Evolutionary conservation across 2,113 vertebrate genomes (phyloP).

Genomic region (Monarcha castaneiventris): DNA sequence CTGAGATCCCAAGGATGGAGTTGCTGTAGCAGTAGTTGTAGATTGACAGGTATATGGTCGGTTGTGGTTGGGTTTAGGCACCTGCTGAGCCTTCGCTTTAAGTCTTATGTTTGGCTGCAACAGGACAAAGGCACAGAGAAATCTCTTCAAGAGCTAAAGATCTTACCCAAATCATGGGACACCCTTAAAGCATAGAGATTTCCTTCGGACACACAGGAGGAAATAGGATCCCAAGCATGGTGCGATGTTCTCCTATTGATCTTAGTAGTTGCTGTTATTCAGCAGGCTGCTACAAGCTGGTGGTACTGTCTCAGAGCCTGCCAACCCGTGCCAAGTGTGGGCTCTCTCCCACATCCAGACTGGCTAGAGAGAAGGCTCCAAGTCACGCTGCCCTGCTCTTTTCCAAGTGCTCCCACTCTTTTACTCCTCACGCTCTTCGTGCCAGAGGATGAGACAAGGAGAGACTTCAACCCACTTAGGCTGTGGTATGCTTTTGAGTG

Average conservation of each 20-base stretch:
- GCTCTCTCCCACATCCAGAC: not conserved
- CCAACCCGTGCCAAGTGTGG: not conserved
- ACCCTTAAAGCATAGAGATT: not conserved
- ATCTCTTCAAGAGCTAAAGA: not conserved
- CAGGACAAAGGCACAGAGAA: not conserved
- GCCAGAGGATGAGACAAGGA: not conserved
- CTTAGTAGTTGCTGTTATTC: not conserved
- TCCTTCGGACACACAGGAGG: not conserved
- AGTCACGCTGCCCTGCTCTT: not conserved
- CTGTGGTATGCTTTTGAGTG: not conserved
- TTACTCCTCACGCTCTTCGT: not conserved
- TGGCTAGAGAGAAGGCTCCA: not conserved
- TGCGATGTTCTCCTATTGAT: not conserved
- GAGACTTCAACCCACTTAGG: not conserved
- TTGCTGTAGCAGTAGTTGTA: not conserved
- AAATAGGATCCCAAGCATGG: accelerated
- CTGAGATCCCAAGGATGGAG: not conserved
- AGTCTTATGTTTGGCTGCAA: not conserved
- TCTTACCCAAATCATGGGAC: not conserved
- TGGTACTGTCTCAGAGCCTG: not conserved
- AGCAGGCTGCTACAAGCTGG: not conserved
- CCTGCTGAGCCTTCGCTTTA: not conserved
- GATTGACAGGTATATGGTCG: not conserved
- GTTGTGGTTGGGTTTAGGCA: not conserved
- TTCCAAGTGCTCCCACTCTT: not conserved